A percentile compares a stretch with the other conserved stretches of the same genome.
phyloP scores from a whole-genome alignment of 2,888 invertebrate genomes.

The Thecophora atra region DNA sequence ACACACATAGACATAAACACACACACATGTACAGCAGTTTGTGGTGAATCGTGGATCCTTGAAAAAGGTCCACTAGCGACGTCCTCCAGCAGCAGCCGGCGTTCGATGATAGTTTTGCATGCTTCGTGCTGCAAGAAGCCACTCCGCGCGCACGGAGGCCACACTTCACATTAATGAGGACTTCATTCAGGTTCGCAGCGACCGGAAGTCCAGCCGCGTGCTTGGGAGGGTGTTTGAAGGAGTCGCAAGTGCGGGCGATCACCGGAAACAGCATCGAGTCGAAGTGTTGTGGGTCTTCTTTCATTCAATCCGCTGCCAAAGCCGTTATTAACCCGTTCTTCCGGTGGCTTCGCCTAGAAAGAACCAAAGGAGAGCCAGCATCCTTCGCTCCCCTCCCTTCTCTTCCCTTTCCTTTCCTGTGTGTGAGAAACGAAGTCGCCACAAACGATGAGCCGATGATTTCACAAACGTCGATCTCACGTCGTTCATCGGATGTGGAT shows the following conservation, averaged over 20 bases:
- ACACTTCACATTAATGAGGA: slow-evolving; percentile 42
- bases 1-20: background rate
- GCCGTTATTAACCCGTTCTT: slow-evolving; percentile 35
- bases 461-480: background rate
- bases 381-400: no score
- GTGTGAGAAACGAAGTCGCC: background rate
- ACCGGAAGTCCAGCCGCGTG: no score
- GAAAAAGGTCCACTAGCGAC: no score
- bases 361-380: no score
- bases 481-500: background rate
- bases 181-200: slow-evolving; percentile 59
- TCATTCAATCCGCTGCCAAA: slow-evolving; percentile 7
- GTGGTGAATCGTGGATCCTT: no score
- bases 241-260: background rate
- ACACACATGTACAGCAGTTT: no score
- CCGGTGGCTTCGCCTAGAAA: no score
- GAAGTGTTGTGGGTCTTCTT: background rate
- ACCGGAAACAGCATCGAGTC: background rate
- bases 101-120: no score
- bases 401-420: no score
- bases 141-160: no score
- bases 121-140: no score
- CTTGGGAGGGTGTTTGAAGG: background rate
- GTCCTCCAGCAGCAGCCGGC: no score
- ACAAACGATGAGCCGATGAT: background rate